Percentiles rank a stretch among this genome's conserved stretches.
Conservation (phyloP, 2,113 vertebrate species). For the Eulemur rufifrons region DNA sequence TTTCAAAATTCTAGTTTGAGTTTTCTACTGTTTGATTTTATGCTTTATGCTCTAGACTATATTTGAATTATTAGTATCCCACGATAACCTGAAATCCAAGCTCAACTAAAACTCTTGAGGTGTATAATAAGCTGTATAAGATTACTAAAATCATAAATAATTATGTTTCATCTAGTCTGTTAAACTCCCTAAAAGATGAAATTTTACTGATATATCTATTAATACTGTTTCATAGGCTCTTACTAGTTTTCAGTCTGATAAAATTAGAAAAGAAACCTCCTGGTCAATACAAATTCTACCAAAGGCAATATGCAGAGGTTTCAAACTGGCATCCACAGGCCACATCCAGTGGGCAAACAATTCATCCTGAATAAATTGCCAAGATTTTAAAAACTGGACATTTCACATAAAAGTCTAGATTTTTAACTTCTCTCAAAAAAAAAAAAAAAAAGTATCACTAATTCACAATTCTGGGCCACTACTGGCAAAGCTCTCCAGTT, state of each 20-base stretch:
- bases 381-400: not conserved
- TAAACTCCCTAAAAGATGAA: not conserved
- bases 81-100: slow-evolving; percentile 13
- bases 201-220: not conserved
- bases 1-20: slow-evolving; percentile 32
- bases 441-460: not conserved
- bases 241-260: not conserved
- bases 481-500: not conserved
- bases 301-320: not conserved
- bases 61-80: slow-evolving; percentile 13
- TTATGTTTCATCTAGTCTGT: not conserved
- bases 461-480: not conserved
- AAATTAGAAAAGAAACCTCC: not conserved
- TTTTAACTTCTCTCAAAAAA: slow-evolving; percentile 24
- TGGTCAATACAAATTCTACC: not conserved
- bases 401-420: slow-evolving; percentile 13
- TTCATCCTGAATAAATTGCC: not conserved
- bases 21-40: not conserved
- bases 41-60: not conserved
- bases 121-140: not conserved
- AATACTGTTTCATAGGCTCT: not conserved
- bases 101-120: slow-evolving; percentile 4
- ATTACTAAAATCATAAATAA: slow-evolving; percentile 30
- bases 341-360: not conserved
- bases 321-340: not conserved